phyloP scores from a whole-genome alignment of 2,113 vertebrate species.

The Lonchura striata region DNA sequence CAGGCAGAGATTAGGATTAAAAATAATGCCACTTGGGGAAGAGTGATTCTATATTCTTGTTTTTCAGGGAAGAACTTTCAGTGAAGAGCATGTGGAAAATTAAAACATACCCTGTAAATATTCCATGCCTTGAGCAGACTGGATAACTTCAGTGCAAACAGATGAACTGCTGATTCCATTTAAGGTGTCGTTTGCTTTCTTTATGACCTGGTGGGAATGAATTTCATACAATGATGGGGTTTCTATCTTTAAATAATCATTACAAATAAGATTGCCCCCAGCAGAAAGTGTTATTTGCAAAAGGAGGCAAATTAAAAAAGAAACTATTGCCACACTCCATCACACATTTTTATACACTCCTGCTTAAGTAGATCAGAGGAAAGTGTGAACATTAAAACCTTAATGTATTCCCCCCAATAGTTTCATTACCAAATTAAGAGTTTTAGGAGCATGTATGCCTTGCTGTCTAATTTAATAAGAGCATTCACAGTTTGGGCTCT shows the following conservation, averaged over 20 bases:
- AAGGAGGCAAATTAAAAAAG: not conserved
- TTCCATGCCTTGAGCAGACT: conserved; percentile 97
- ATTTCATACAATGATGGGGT: not conserved
- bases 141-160: conserved; percentile 98
- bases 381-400: not conserved
- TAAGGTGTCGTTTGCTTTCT: conserved; percentile 94
- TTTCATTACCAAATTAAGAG: not conserved
- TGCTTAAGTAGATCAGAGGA: not conserved
- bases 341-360: not conserved
- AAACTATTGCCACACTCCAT: not conserved
- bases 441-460: not conserved
- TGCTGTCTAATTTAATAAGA: not conserved
- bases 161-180: conserved; percentile 96
- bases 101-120: conserved; percentile 90
- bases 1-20: not conserved
- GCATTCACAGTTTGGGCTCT: not conserved
- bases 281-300: not conserved
- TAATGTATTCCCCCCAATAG: not conserved
- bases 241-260: not conserved
- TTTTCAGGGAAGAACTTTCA: not conserved
- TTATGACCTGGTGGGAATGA: conserved; percentile 85
- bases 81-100: not conserved
- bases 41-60: not conserved
- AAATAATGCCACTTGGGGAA: not conserved
- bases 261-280: not conserved